Conservation (phyloP, 2,888 invertebrate species). For the Lottia gigantea region DNA sequence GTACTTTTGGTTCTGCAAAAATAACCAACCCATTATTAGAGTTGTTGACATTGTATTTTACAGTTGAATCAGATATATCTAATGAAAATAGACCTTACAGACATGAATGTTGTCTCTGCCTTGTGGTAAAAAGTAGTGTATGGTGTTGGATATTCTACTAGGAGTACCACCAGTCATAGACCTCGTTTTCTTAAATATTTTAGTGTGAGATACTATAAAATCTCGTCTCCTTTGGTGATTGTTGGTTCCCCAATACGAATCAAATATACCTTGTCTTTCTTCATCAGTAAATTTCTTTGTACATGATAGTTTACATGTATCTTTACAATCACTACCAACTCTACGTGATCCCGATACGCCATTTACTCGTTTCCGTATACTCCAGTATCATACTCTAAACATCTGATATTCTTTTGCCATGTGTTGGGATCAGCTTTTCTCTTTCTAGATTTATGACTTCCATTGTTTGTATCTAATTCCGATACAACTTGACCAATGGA, state of each 20-base stretch:
- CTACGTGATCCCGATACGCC: too few relatives aligned
- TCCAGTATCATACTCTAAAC: too few relatives aligned
- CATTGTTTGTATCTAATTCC: too few relatives aligned
- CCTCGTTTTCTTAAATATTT: background rate
- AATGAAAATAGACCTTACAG: background rate
- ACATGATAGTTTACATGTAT: too few relatives aligned
- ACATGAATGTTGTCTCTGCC: background rate
- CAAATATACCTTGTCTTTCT: background rate
- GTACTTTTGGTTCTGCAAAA: background rate
- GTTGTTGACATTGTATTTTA: background rate
- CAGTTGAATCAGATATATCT: background rate
- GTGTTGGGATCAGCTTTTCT: too few relatives aligned
- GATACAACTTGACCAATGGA: too few relatives aligned
- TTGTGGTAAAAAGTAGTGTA: background rate
- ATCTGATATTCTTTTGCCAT: too few relatives aligned
- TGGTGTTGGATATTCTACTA: constrained; percentile 6
- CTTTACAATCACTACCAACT: too few relatives aligned
- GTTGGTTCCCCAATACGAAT: background rate
- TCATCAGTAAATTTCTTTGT: background rate
- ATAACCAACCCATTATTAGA: background rate
- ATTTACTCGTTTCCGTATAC: too few relatives aligned
- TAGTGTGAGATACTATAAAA: background rate
- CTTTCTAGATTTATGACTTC: too few relatives aligned
- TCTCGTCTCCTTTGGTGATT: background rate
- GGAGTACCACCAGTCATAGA: background rate